Conservation (phyloP, 2,888 invertebrate genomes). For the Helobdella robusta region DNA sequence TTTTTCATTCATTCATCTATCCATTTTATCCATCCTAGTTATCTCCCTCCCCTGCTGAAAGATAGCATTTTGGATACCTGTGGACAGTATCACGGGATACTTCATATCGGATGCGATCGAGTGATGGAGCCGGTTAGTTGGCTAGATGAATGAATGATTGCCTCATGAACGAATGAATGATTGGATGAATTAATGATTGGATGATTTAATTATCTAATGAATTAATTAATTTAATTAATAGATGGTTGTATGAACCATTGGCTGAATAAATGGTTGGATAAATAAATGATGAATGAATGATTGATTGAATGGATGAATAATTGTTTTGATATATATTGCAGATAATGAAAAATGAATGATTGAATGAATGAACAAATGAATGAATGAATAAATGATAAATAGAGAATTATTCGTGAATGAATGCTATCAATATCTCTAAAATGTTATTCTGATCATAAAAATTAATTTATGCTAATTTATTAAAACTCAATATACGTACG, state of each 20-base stretch:
- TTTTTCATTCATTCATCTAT: neutral
- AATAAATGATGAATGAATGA: neutral
- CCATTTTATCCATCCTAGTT: too few species aligned
- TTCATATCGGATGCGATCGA: constrained; percentile 65
- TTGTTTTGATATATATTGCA: neutral
- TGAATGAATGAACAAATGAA: neutral
- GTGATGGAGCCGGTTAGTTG: neutral
- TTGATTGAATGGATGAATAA: neutral
- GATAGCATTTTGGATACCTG: constrained; percentile 86
- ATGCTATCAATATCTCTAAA: neutral
- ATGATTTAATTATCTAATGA: neutral
- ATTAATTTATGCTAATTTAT: neutral
- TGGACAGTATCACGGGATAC: constrained; percentile 63
- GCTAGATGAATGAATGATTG: neutral
- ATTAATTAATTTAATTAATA: neutral
- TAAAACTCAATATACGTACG: neutral
- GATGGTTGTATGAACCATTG: too few species aligned
- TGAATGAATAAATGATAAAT: neutral
- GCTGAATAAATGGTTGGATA: too few species aligned
- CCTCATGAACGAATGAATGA: neutral
- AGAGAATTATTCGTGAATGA: too few species aligned
- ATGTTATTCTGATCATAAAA: neutral
- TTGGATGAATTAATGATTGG: constrained; percentile 5
- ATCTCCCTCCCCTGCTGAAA: constrained; percentile 62
- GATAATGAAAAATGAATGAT: neutral